phyloP scores from a whole-genome alignment of 2,797 vertebrate species.

The Pseudochirops corinnae region DNA sequence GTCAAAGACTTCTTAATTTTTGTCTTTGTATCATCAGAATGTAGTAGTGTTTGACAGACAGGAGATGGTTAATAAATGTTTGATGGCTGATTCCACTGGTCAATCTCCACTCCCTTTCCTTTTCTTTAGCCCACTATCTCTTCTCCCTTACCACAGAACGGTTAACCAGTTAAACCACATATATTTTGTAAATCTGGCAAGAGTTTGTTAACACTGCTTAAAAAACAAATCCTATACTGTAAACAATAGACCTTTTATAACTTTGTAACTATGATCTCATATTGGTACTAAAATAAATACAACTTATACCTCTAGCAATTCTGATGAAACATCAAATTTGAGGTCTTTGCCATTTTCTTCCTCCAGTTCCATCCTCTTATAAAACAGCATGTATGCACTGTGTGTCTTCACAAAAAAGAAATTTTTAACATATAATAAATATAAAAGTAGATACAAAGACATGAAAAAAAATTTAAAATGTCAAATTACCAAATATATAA shows the following conservation, averaged over 20 bases:
- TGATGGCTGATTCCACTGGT: background rate
- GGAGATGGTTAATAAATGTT: background rate
- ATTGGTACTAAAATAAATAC: constrained; percentile 72
- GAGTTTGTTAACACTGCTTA: background rate
- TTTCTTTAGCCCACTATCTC: constrained; percentile 3
- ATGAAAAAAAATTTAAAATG: background rate
- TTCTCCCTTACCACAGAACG: background rate
- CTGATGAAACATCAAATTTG: constrained; percentile 97
- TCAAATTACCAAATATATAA: constrained; percentile 45
- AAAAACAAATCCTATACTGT: background rate
- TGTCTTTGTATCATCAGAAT: background rate
- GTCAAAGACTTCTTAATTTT: background rate
- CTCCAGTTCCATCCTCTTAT: constrained; percentile 97
- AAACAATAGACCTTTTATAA: constrained; percentile 25
- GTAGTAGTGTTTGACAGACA: background rate
- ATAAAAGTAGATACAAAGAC: constrained; percentile 49
- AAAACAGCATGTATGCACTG: constrained; percentile 99
- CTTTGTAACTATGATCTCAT: constrained; percentile 54
- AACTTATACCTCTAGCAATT: constrained; percentile 89
- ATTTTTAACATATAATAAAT: constrained; percentile 63
- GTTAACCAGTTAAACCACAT: constrained; percentile 5
- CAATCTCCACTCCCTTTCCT: constrained; percentile 24
- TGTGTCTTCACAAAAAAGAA: constrained; percentile 90
- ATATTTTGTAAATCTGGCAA: background rate
- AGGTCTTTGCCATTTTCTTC: constrained; percentile 97